Percentiles rank a stretch among this genome's conserved stretches.
These are phyloP conservation scores for Asobara japonica DNA, from an alignment of 1,140 invertebrate genomes.

Conservation along the genomic window DNA sequence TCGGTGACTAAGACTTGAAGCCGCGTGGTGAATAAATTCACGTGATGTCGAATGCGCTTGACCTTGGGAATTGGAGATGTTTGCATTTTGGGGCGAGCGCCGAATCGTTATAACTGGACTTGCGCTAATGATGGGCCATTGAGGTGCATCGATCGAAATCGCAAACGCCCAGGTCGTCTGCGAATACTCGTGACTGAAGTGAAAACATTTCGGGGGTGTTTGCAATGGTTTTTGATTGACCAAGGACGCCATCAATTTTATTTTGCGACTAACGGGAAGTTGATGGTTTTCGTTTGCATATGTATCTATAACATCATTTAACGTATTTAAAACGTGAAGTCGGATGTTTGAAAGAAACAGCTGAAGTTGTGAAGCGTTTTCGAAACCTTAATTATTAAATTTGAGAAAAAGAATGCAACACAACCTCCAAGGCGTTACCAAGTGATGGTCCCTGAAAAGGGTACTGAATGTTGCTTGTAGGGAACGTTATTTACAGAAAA, in stretches of 20 bases:
- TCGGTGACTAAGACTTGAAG: background rate
- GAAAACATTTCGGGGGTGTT: background rate
- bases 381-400: too few relatives aligned
- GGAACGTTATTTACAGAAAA: too few relatives aligned
- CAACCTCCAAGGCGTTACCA: too few relatives aligned
- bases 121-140: slow-evolving; percentile 28
- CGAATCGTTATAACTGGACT: slow-evolving; percentile 28
- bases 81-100: background rate
- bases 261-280: too few relatives aligned
- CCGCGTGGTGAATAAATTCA: background rate
- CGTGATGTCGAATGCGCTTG: background rate
- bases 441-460: too few relatives aligned
- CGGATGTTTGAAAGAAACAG: too few relatives aligned
- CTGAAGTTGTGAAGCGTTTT: too few relatives aligned
- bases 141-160: background rate
- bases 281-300: too few relatives aligned
- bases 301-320: too few relatives aligned
- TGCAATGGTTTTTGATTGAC: background rate
- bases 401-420: too few relatives aligned
- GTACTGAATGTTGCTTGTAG: too few relatives aligned
- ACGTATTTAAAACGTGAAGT: too few relatives aligned
- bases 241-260: background rate
- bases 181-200: background rate
- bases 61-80: slow-evolving; percentile 18
- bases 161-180: background rate